Evolutionary conservation across 2,113 vertebrate species (phyloP).

Genomic region (Pycnonotus jocosus): DNA sequence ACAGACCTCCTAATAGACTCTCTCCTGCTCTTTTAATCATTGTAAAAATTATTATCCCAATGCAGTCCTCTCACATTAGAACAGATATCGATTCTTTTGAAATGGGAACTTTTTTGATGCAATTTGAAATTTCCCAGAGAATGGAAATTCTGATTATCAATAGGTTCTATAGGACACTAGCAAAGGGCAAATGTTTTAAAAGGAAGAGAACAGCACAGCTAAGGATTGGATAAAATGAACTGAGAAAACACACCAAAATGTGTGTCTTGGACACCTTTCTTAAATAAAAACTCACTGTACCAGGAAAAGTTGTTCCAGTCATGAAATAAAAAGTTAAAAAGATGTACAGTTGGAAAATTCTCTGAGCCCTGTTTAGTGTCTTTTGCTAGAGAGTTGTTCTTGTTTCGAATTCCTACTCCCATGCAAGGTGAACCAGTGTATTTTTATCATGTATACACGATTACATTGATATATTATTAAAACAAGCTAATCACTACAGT

Average conservation of each 20-base stretch:
- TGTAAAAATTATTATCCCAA: neutral
- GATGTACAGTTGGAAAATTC: neutral
- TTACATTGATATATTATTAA: constrained; percentile 60
- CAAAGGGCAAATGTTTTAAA: neutral
- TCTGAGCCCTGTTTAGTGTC: neutral
- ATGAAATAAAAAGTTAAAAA: neutral
- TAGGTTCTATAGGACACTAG: neutral
- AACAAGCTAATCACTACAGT: constrained; percentile 37
- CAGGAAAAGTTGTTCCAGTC: neutral
- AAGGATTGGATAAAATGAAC: neutral
- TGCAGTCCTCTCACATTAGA: neutral
- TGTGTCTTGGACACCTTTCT: neutral
- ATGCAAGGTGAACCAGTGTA: constrained; percentile 29
- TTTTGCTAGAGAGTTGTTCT: neutral
- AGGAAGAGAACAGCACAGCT: neutral
- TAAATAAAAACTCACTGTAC: constrained; percentile 6
- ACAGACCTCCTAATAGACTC: neutral
- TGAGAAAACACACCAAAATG: constrained; percentile 10
- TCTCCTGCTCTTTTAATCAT: neutral
- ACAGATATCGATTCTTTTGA: neutral
- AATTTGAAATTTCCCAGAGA: neutral
- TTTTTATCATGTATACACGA: constrained; percentile 36
- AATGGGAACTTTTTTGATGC: neutral
- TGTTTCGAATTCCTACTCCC: constrained; percentile 22
- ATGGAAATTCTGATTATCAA: neutral